Evolutionary conservation across 2,113 vertebrate genomes (phyloP).

Genomic region (Hemichromis elongatus): DNA sequence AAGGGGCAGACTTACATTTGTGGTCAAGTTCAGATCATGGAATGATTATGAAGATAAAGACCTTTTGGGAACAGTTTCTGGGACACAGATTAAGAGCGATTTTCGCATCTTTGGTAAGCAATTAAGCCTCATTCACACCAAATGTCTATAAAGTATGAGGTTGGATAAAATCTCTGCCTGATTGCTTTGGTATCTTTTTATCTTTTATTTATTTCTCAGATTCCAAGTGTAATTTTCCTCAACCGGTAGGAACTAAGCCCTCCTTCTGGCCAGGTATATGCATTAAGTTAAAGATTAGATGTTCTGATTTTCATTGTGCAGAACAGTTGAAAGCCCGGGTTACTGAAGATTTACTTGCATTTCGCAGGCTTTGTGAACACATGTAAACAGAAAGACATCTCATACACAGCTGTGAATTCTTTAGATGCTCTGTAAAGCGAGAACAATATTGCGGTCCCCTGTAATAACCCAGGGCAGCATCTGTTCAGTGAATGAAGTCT

Average conservation of each 20-base stretch:
- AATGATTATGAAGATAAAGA: slow-evolving; percentile 37
- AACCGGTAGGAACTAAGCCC: not conserved
- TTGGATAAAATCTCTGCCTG: not conserved
- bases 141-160: not conserved
- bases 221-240: not conserved
- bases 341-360: not conserved
- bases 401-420: not conserved
- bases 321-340: not conserved
- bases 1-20: not conserved
- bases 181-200: not conserved
- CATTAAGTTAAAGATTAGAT: not conserved
- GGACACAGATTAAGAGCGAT: slow-evolving; percentile 54
- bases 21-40: not conserved
- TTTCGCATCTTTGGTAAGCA: slow-evolving; percentile 44
- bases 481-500: not conserved
- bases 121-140: slow-evolving; percentile 46
- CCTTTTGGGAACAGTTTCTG: slow-evolving; percentile 39
- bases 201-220: not conserved
- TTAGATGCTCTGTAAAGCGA: not conserved
- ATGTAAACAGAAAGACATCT: not conserved
- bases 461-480: not conserved
- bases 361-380: not conserved
- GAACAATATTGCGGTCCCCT: not conserved
- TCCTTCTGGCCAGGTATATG: not conserved
- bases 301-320: not conserved